phyloP scores from a whole-genome alignment of 2,888 invertebrate species.

The Tuberolachnus salignus region DNA sequence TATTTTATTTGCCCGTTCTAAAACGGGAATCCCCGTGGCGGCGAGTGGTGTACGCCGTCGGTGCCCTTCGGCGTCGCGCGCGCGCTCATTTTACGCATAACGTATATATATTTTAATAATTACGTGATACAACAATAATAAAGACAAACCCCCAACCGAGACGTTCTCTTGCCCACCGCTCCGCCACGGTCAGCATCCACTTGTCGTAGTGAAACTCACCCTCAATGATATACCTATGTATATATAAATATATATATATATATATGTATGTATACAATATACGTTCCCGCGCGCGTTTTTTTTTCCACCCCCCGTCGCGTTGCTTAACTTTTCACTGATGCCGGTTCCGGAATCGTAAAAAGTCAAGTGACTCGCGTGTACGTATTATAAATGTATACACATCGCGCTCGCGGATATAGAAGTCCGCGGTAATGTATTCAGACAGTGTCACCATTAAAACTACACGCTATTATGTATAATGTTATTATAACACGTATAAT shows the following conservation, averaged over 20 bases:
- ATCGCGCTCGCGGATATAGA: background rate
- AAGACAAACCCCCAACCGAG: slow-evolving; percentile 45
- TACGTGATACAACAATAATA: slow-evolving; percentile 54
- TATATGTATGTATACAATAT: background rate
- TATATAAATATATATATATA: background rate
- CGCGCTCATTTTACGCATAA: background rate
- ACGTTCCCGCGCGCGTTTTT: background rate
- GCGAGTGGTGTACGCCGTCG: slow-evolving; percentile 22
- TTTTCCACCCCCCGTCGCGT: slow-evolving; percentile 35
- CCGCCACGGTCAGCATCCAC: slow-evolving; percentile 50
- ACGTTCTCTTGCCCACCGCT: slow-evolving; percentile 2
- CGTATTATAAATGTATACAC: slow-evolving; percentile 5
- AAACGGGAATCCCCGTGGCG: slow-evolving; percentile 52
- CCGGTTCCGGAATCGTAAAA: slow-evolving; percentile 38
- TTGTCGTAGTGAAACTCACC: slow-evolving; percentile 48
- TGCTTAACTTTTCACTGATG: slow-evolving; percentile 38
- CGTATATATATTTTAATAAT: slow-evolving; percentile 47
- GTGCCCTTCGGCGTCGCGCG: slow-evolving; percentile 38
- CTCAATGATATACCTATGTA: slow-evolving; percentile 16
- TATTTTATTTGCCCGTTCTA: slow-evolving; percentile 52
- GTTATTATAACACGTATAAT: too few relatives aligned
- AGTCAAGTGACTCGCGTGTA: slow-evolving; percentile 49
- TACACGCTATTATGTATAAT: background rate
- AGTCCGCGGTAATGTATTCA: slow-evolving; percentile 23
- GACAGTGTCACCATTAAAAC: slow-evolving; percentile 36